phyloP scores from a whole-genome alignment of 2,113 vertebrate genomes.

The Heloderma charlesbogerti region DNA sequence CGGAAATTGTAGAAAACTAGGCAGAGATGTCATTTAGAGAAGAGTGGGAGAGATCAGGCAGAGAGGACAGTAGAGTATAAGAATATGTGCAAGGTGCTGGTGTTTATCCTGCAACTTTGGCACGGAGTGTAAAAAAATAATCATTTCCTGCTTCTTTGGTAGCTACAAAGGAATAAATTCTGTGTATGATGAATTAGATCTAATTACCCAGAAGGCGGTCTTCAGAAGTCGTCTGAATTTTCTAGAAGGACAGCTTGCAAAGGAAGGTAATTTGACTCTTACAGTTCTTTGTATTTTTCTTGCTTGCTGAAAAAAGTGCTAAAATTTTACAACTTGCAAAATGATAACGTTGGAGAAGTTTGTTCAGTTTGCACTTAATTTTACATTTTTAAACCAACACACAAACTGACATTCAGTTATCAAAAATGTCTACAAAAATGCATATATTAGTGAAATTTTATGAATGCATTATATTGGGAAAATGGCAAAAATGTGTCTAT shows the following conservation, averaged over 20 bases:
- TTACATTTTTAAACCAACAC: too few relatives aligned
- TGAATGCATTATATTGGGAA: too few relatives aligned
- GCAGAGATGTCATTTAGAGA: neutral
- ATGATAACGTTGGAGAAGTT: too few relatives aligned
- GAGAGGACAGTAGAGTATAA: neutral
- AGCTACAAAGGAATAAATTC: constrained; percentile 54
- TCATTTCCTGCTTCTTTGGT: neutral
- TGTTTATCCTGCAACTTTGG: neutral
- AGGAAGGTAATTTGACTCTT: constrained; percentile 45
- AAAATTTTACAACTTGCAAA: neutral
- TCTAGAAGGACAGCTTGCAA: constrained; percentile 33
- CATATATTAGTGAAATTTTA: too few relatives aligned
- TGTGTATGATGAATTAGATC: constrained; percentile 16
- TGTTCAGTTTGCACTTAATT: too few relatives aligned
- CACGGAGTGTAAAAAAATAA: neutral
- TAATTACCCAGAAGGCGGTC: constrained; percentile 4
- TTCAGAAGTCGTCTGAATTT: constrained; percentile 35
- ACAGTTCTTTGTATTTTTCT: neutral
- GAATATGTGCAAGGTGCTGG: neutral
- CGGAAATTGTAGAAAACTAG: neutral
- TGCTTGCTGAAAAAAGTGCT: neutral
- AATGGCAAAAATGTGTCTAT: too few relatives aligned
- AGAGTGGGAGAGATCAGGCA: neutral
- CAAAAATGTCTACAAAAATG: too few relatives aligned
- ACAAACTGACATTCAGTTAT: too few relatives aligned